phyloP scores from a whole-genome alignment of 2,888 invertebrate species.

The Esperia sulphurella region DNA sequence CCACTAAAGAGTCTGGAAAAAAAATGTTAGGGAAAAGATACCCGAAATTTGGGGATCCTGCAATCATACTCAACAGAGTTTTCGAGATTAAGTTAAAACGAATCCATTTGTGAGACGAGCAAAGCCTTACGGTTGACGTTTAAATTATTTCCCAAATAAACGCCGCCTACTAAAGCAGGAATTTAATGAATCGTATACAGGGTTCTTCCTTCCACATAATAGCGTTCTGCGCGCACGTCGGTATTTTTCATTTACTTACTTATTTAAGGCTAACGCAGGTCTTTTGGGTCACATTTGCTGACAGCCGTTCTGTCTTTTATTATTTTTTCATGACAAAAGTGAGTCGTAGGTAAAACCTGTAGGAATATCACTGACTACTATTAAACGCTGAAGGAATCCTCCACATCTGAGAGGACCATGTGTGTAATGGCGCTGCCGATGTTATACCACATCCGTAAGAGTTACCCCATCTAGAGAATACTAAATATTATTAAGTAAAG shows the following conservation, averaged over 20 bases:
- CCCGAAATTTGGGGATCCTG: constrained; percentile 14
- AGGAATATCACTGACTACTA: too few species aligned
- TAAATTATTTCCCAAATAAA: constrained; percentile 16
- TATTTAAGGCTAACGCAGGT: neutral
- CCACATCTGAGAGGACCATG: too few species aligned
- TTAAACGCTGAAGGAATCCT: too few species aligned
- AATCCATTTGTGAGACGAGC: constrained; percentile 12
- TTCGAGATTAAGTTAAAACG: constrained; percentile 16
- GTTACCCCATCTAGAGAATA: too few species aligned
- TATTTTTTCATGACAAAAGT: too few species aligned
- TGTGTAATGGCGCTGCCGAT: too few species aligned
- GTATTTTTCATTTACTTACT: neutral
- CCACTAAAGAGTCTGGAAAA: neutral
- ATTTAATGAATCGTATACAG: neutral
- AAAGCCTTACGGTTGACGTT: constrained; percentile 15
- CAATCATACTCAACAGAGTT: constrained; percentile 20
- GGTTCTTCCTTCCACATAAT: neutral
- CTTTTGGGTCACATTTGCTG: neutral
- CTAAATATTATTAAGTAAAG: too few species aligned
- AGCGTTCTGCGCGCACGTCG: neutral
- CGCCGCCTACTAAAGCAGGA: constrained; percentile 8
- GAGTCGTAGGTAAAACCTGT: too few species aligned
- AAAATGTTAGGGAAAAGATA: constrained; percentile 11
- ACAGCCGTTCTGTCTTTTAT: too few species aligned
- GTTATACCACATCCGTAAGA: too few species aligned